These are phyloP conservation scores for Mesochorus sp. DNA, from an alignment of 2,888 invertebrate genomes.

Conservation along the genomic window DNA sequence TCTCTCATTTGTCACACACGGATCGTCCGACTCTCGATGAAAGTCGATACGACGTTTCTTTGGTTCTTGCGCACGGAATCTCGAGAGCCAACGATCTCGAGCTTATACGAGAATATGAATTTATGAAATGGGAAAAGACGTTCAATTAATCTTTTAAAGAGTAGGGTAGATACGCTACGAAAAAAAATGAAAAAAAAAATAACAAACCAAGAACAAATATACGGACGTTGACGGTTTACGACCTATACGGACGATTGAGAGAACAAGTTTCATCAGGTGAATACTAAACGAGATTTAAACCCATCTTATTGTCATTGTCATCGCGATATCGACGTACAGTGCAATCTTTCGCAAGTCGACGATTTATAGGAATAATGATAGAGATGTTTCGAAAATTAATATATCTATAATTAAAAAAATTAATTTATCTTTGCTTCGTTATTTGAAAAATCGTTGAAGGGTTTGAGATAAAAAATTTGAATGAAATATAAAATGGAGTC, in stretches of 20 bases:
- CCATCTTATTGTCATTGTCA: not conserved
- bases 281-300: conserved; percentile 18
- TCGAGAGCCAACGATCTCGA: not conserved
- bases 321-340: not conserved
- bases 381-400: not conserved
- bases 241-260: conserved; percentile 5
- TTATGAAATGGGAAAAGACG: conserved; percentile 29
- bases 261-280: conserved; percentile 17
- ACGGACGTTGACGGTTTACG: conserved; percentile 36
- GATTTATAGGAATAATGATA: not conserved
- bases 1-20: conserved; percentile 40
- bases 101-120: conserved; percentile 23
- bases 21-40: conserved; percentile 2
- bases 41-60: conserved; percentile 17
- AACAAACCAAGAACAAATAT: no score
- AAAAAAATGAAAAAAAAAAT: not conserved
- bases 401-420: no score
- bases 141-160: conserved; percentile 26
- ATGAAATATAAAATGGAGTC: no score
- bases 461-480: no score
- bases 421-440: not conserved
- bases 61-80: not conserved
- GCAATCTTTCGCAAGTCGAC: not conserved
- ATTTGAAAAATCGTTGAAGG: no score
- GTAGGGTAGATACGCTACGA: not conserved